A percentile compares a stretch with the other conserved stretches of the same genome.
These are phyloP conservation scores for Vespertilio murinus DNA, from an alignment of 2,797 vertebrate genomes.

Conservation along the genomic window DNA sequence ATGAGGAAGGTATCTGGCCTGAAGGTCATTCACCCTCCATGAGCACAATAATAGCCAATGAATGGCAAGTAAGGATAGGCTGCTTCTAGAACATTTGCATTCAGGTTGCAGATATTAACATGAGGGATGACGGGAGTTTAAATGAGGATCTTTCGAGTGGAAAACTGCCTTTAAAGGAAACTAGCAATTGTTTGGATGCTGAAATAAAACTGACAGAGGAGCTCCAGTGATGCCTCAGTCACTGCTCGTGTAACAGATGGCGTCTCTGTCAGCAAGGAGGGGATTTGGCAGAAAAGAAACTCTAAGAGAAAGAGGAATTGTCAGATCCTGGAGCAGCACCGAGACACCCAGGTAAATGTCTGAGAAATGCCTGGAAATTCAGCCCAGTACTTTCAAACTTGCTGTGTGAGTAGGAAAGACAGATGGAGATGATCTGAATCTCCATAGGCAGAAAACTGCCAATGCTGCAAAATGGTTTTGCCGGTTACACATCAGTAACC, in stretches of 20 bases:
- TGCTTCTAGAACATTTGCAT: neutral
- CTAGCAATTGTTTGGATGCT: neutral
- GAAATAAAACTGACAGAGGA: neutral
- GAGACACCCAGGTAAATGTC: constrained; percentile 38
- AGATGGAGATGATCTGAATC: constrained; percentile 8
- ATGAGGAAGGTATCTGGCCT: neutral
- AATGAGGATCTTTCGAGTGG: neutral
- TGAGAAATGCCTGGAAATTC: constrained; percentile 39
- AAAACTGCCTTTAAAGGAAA: neutral
- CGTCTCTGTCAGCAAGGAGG: neutral
- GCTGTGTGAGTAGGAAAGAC: constrained; percentile 31
- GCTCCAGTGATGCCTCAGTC: neutral
- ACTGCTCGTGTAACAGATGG: constrained; percentile 29
- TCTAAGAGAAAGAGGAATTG: neutral
- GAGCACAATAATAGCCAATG: too few species aligned
- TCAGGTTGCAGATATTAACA: neutral
- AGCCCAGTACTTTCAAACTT: constrained; percentile 26
- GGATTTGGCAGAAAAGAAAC: constrained; percentile 34
- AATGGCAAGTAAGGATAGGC: neutral
- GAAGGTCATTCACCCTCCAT: neutral
- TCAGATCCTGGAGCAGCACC: constrained; percentile 23
- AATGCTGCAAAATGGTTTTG: constrained; percentile 20
- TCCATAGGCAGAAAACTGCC: constrained; percentile 50
- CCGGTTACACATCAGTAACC: constrained; percentile 3
- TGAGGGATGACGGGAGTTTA: neutral